Evolutionary conservation across 2,888 invertebrate genomes (phyloP).

Genomic region (Melanchra persicariae): DNA sequence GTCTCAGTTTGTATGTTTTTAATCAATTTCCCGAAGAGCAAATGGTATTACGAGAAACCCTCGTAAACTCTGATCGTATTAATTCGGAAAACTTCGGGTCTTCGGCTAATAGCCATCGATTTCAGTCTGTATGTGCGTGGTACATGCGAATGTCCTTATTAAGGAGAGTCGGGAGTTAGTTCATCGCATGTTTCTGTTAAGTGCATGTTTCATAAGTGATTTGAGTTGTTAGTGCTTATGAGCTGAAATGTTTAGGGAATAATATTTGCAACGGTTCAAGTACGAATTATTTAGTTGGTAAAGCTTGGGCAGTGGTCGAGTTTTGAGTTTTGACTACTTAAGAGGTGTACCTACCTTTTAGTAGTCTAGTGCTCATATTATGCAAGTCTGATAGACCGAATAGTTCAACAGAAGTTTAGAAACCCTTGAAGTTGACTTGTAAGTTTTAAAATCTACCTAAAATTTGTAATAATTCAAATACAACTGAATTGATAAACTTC

Average conservation of each 20-base stretch:
- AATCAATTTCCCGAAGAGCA: constrained; percentile 47
- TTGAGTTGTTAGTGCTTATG: constrained; percentile 18
- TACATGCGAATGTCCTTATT: constrained; percentile 48
- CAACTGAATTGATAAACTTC: too few relatives aligned
- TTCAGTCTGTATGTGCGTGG: constrained; percentile 32
- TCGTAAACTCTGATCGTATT: constrained; percentile 58
- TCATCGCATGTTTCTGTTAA: constrained; percentile 30
- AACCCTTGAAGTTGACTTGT: background rate
- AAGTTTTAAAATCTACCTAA: too few relatives aligned
- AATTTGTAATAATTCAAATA: too few relatives aligned
- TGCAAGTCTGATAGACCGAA: too few relatives aligned
- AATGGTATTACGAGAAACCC: constrained; percentile 21
- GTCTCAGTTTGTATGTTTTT: constrained; percentile 47
- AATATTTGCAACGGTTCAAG: background rate
- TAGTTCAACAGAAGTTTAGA: background rate
- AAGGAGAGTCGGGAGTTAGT: constrained; percentile 7
- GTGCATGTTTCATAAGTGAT: constrained; percentile 42
- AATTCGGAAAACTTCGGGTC: constrained; percentile 43
- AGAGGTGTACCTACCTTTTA: background rate
- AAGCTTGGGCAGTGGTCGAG: background rate
- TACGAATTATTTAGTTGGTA: constrained; percentile 4
- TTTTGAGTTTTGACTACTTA: background rate
- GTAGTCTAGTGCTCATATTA: background rate
- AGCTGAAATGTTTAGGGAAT: constrained; percentile 16
- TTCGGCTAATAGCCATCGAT: constrained; percentile 51